Percentiles rank a stretch among this genome's conserved stretches.
Conservation (phyloP, 2,888 invertebrate species). For the Leptinotarsa tumamoca region DNA sequence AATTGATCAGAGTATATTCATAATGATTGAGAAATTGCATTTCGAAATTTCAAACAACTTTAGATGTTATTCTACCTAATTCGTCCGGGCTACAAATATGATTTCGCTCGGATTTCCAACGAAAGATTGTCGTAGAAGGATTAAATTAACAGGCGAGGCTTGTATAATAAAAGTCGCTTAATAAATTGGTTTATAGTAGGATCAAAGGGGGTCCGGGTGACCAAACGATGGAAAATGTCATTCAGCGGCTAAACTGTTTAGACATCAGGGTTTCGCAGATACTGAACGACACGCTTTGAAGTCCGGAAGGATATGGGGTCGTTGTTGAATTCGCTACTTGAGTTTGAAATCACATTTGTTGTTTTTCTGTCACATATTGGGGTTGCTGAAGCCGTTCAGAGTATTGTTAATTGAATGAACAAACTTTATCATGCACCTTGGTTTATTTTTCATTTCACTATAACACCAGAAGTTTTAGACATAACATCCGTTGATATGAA, state of each 20-base stretch:
- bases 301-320: background rate
- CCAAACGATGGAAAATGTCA: conserved; percentile 27
- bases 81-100: background rate
- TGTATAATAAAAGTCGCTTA: conserved; percentile 37
- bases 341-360: background rate
- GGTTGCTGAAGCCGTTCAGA: too few relatives aligned
- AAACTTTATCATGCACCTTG: too few relatives aligned
- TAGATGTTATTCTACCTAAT: background rate
- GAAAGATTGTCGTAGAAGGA: conserved; percentile 33
- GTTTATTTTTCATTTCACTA: too few relatives aligned
- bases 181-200: conserved; percentile 37
- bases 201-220: conserved; percentile 34
- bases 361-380: background rate
- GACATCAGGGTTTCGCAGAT: conserved; percentile 4
- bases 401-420: too few relatives aligned
- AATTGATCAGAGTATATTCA: too few relatives aligned
- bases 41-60: background rate
- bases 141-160: conserved; percentile 35
- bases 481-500: too few relatives aligned
- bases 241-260: conserved; percentile 25
- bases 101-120: conserved; percentile 18
- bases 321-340: background rate
- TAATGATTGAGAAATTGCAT: background rate
- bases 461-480: too few relatives aligned
- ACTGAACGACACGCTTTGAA: conserved; percentile 21